A percentile compares a stretch with the other conserved stretches of the same genome.
phyloP scores from a whole-genome alignment of 2,113 vertebrate genomes.

The Nyctereutes procyonoides region DNA sequence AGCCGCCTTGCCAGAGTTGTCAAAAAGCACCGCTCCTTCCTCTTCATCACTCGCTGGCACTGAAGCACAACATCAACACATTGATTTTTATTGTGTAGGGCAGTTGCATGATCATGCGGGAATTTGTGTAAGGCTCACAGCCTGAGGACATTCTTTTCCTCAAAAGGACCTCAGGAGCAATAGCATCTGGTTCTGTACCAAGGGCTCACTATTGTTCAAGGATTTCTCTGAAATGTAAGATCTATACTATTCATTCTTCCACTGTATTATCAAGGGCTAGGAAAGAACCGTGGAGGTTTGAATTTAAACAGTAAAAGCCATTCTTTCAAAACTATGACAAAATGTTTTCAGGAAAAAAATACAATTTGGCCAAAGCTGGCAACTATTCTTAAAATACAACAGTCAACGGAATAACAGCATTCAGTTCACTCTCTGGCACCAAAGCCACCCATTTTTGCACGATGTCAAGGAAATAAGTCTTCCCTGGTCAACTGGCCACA shows the following conservation, averaged over 20 bases:
- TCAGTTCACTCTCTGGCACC: neutral
- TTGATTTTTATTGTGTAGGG: neutral
- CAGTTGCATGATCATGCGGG: rapidly evolving
- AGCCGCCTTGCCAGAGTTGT: conserved; percentile 85
- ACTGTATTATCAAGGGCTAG: neutral
- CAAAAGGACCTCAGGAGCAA: neutral
- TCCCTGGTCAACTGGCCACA: neutral
- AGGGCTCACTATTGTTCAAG: neutral
- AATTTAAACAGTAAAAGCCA: neutral
- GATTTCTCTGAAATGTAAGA: neutral
- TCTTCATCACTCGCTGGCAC: conserved; percentile 88
- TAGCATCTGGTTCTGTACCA: neutral
- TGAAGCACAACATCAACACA: conserved; percentile 78
- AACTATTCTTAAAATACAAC: neutral
- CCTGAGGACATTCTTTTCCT: neutral
- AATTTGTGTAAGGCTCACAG: neutral
- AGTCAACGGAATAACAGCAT: neutral
- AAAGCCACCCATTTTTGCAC: neutral
- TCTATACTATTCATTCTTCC: neutral
- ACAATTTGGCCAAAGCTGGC: neutral
- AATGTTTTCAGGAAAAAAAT: neutral
- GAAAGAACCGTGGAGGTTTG: neutral
- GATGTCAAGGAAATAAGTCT: neutral
- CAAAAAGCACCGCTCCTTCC: conserved; percentile 87
- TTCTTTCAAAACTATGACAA: conserved; percentile 23